Evolutionary conservation across 2,888 invertebrate species (phyloP), one percentile per base, ranked within the genome.

Genomic region (Cecidostiba fungosa): DNA sequence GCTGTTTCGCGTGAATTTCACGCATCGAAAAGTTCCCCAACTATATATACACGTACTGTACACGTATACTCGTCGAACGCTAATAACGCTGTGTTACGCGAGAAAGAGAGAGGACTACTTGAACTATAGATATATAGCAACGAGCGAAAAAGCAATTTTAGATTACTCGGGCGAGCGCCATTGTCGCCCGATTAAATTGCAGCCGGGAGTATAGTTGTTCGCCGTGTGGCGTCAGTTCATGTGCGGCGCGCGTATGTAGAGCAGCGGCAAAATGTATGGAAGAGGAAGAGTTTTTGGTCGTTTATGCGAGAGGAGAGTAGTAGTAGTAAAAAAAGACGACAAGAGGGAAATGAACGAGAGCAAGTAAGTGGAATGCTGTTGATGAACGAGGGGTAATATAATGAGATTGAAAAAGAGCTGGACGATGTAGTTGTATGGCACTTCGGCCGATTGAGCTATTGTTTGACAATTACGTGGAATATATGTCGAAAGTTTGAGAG

Each of bases 141-240:
- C 54, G n/a, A 59, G 82, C 85, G 76, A 50, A 86, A 87, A 86
- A 86, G 88, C 88, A 88, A 89, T 90, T 90, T 90, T 88, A 89
- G 87, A 89, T 89, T 88, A 87, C 78, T 50, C 84, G 84, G n/a
- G n/a, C n/a, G n/a, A n/a, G n/a, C 87, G 88, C 87, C 87, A 89
- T 89, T 88, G 88, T 88, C 87, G 82, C 85, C 77, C 88, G 88
- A 89, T 89, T 89, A 90, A 90, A 90, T 89, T 89, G 89, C 88
- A 87, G 19, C 50, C n/a, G n/a, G n/a, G 69, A 10, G 50, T 36
- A 19, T 79, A 36, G 47, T 23, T 47, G 72, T 23, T 43, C 39
- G 19, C 62, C 3, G 23, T 6, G 23, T 29, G 66, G 32, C 29
- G 23, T 26, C 5, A 8, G 26, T 19, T 16, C 16, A 5, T 23